Evolutionary conservation across 1,140 invertebrate species (phyloP), one percentile per base, ranked within the genome.

Genomic region (Ceratosolen fusciceps): DNA sequence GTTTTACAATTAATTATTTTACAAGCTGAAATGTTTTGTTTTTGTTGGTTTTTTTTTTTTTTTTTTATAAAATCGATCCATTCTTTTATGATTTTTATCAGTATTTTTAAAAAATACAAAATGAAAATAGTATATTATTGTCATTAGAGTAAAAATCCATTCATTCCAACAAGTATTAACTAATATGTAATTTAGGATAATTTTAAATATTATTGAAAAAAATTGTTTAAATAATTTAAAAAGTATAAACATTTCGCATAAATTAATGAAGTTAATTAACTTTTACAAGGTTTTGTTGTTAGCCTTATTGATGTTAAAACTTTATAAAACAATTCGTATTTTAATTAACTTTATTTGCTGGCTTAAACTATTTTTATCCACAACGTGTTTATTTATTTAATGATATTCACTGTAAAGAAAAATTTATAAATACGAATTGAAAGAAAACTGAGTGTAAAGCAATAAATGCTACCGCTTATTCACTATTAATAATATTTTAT

Each of bases 331-430:
- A 71, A 29, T 29, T 16, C 31, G 29, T 60, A 60, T 24, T 58
- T 34, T n/a, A 12, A 74, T 26, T 34, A 56, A 24, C 1, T 37
- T 39, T 16, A 37, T 14, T 2, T 43, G 21, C n/a, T 21, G 26
- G n/a, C 39, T 74, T 62, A 29, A 62, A 74, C 31, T 43, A 43
- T 47, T 74, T 47, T 74, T 65, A 3, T 65, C 7, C 9, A 39
- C 14, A 34, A 74, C 39, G 19, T 74, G 60, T 74, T 65, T 75
- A 52, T 75, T 75, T 75, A 52, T 62, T 75, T 75, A 47, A 24
- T 31, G 65, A 75, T 49, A 75, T 60, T 60, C 26, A 74, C n/a
- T 73, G 31, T 56, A 73, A 56, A 24, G 21, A 2, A 5, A 12
- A 43, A 71, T 49, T n/a, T n/a, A n/a, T n/a, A n/a, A n/a, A n/a